phyloP scores from a whole-genome alignment of 1,140 invertebrate genomes.

The Hycleus cichorii region DNA sequence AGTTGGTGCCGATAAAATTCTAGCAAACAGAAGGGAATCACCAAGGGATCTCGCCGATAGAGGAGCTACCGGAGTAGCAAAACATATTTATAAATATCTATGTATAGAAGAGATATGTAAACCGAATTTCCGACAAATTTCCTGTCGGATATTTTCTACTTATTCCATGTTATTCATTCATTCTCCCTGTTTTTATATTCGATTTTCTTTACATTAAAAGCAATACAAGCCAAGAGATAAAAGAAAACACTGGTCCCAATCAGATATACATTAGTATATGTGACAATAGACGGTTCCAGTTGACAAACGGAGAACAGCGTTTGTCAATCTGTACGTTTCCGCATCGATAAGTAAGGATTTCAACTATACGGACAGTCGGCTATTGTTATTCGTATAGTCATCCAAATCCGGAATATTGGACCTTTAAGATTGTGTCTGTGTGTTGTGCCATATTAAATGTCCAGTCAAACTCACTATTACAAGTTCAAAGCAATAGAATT shows the following conservation, averaged over 20 bases:
- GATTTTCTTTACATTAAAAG: background rate
- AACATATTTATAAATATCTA: no score
- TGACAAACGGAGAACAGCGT: conserved; percentile 32
- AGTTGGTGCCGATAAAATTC: no score
- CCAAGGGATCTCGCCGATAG: no score
- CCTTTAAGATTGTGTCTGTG: conserved; percentile 1
- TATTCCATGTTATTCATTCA: conserved; percentile 5
- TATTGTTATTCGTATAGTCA: conserved; percentile 4
- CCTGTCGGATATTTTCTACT: conserved; percentile 25
- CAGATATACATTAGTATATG: conserved; percentile 18
- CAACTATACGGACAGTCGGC: conserved; percentile 21
- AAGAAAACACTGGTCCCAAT: background rate
- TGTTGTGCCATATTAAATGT: conserved; percentile 7
- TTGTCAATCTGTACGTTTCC: conserved; percentile 36
- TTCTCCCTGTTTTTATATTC: background rate
- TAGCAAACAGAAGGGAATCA: no score
- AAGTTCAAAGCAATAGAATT: no score
- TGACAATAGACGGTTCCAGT: conserved; percentile 27
- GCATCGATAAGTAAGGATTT: conserved; percentile 32
- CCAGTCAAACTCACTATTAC: no score
- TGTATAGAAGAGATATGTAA: conserved; percentile 16
- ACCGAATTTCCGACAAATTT: conserved; percentile 23
- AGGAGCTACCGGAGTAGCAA: no score
- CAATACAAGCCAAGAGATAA: background rate
- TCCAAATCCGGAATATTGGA: conserved; percentile 11